Evolutionary conservation across 2,797 vertebrate species (phyloP), one percentile per base, ranked within the genome.

Genomic region (Sebastes iracundus): DNA sequence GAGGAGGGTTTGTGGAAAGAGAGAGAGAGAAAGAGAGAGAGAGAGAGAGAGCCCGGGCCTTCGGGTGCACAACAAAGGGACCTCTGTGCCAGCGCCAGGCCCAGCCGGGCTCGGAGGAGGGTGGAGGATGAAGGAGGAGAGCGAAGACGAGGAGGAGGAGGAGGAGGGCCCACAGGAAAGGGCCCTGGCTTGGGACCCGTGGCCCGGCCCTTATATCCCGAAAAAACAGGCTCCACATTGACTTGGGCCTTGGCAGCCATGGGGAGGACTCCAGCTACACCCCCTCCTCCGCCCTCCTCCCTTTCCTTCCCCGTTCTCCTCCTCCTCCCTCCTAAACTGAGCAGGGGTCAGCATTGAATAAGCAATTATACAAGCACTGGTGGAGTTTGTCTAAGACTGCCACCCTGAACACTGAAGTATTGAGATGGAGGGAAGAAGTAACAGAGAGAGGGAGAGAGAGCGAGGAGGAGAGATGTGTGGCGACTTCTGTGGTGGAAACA

Each of bases 101-200:
- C 96, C 97, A 97, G 96, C 96, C 97, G 96, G 96, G 96, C 87
- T 88, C 65, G 67, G 86, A 86, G 86, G 88, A 91, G 88, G 93
- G 97, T 97, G 97, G 97, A 90, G 88, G 88, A 88, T 84, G 89
- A 86, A 89, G 93, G 85, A 87, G 89, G 89, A 83, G 85, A 83
- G 66, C 55, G 71, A 88, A 87, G 90, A 86, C 59, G 33, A 85
- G 70, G 81, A 85, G 86, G 87, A 85, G 87, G 85, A 87, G 87
- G 84, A 96, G 96, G 97, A 95, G 81, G 94, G 97, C 97, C 97
- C 97, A 97, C 97, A 99, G 98, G 97, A 99, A 99, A 97, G 97
- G 86, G 97, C 96, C 96, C 97, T 97, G 97, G 97, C 97, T 97
- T 96, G 96, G 95, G 88, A 90, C 93, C 85, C 80, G 28, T 95